Evolutionary conservation across 2,113 vertebrate species (phyloP).

Genomic region (Neotragus moschatus): DNA sequence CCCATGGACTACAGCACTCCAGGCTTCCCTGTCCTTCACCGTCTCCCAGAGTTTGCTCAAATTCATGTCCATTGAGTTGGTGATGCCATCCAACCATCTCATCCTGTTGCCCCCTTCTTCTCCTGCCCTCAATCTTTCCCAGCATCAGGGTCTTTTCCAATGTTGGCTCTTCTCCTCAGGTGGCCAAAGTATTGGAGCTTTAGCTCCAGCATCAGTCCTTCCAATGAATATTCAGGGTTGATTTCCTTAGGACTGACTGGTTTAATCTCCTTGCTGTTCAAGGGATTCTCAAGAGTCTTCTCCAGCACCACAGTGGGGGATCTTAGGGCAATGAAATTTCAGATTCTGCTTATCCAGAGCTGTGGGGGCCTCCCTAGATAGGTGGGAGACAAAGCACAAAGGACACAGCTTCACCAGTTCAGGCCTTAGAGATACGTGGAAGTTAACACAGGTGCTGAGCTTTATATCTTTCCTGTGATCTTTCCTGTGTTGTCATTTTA

Average conservation of each 20-base stretch:
- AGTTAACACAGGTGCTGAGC: background rate
- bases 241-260: background rate
- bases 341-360: background rate
- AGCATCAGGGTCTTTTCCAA: background rate
- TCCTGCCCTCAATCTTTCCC: background rate
- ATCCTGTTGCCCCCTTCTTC: background rate
- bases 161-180: background rate
- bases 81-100: background rate
- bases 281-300: background rate
- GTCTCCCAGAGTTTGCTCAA: background rate
- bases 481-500: background rate
- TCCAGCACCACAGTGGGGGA: background rate
- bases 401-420: background rate
- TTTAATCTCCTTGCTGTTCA: background rate
- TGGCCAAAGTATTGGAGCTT: background rate
- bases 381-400: rapidly evolving
- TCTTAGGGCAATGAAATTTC: background rate
- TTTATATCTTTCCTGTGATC: background rate
- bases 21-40: background rate
- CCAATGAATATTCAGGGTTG: background rate
- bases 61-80: background rate
- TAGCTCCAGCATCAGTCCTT: background rate
- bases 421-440: background rate
- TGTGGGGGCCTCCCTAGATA: background rate
- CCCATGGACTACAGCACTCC: background rate